Evolutionary conservation across 92 coral and sea anemone species (phyloP).

Genomic region (Porites rus): DNA sequence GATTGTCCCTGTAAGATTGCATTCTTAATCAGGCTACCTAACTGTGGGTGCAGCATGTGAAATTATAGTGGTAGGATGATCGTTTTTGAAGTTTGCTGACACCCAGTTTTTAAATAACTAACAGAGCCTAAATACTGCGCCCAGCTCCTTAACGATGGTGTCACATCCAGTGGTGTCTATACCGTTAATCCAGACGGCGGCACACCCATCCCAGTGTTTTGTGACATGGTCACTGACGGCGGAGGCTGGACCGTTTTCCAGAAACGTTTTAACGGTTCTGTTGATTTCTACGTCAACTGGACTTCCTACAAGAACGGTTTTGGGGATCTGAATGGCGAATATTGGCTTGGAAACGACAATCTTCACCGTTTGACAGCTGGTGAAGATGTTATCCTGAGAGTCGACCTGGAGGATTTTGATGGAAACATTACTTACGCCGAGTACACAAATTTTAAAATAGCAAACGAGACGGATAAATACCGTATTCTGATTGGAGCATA

Average conservation of each 20-base stretch:
- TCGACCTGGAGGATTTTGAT: conserved; percentile 58
- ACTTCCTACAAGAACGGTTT: conserved; percentile 57
- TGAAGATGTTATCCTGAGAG: conserved; percentile 13
- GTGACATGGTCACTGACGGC: conserved; percentile 59
- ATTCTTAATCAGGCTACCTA: too few relatives aligned
- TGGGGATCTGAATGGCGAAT: conserved; percentile 51
- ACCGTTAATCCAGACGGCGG: conserved; percentile 51
- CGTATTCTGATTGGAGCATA: conserved; percentile 34
- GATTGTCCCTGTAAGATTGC: too few relatives aligned
- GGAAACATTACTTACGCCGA: conserved; percentile 22
- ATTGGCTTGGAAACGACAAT: conserved; percentile 64
- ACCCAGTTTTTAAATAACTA: neutral
- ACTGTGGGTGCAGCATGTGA: too few relatives aligned
- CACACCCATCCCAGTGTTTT: conserved; percentile 48
- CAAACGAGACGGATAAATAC: conserved; percentile 14
- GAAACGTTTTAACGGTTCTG: conserved; percentile 49
- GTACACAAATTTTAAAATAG: neutral
- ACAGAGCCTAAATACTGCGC: conserved; percentile 6
- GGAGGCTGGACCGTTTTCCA: conserved; percentile 71
- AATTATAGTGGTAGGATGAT: too few relatives aligned
- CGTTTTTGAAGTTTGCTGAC: neutral
- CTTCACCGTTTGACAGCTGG: conserved; percentile 49
- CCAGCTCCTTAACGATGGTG: conserved; percentile 8
- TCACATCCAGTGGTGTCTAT: conserved; percentile 47
- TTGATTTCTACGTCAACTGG: conserved; percentile 44